Evolutionary conservation across 2,113 vertebrate genomes (phyloP), one percentile per base, ranked within the genome.

Genomic region (Pholis gunnellus): DNA sequence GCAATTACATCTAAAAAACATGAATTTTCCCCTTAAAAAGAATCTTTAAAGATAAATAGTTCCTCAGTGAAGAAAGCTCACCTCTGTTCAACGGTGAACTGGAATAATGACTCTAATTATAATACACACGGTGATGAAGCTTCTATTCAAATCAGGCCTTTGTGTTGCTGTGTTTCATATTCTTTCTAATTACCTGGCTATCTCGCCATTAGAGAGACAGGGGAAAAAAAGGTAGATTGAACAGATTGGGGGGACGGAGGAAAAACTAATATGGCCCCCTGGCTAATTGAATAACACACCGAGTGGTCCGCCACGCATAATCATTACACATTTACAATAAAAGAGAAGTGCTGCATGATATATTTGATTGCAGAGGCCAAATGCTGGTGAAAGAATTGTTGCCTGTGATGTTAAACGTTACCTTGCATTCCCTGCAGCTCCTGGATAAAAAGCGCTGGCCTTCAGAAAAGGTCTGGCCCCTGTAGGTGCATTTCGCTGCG

Each of bases 371-470:
- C 20, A 50, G 9, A 81, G 46, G 48, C 63, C 50, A 14, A 72
- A 74, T 5, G 6, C 9, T 36, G 52, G 34, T 52, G 5, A 63
- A 20, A 50, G 36, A 25, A 46, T 4, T 22, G 38, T 9, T 2
- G 14, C 66, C 27, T 13, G 4, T 1, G 54, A 29, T 29, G 56
- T 5, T 9, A 18, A 18, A 60, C 29, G 93, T 96, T 96, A 99
- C 98, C 94, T 95, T 96, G 90, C 98, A 98, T 95, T 98, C 97
- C 88, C 94, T 96, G 93, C 98, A 98, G 93, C 91, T 96, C 90
- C 94, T 95, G 65, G 96, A 96, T 91, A 98, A 93, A 54, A 97
- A 89, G 22, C 94, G 92, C 67, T 98, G 97, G 79, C 98, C 97
- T 90, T 99, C 97, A 50, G 96, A 95, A 57, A 98, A 95, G 3